Evolutionary conservation across 2,888 invertebrate genomes (phyloP).

Genomic region (Leucania comma): DNA sequence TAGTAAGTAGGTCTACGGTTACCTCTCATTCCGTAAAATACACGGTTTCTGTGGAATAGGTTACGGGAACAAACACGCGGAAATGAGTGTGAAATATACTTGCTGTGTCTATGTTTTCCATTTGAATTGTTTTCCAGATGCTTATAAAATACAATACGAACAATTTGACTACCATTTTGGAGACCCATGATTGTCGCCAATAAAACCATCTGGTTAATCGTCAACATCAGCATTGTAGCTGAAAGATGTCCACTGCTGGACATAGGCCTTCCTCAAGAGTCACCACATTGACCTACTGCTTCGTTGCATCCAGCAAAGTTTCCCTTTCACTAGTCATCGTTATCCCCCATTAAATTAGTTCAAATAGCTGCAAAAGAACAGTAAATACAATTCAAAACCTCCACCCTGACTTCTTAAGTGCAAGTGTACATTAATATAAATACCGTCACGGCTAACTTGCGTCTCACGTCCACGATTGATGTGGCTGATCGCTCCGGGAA

Average conservation of each 20-base stretch:
- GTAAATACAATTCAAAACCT: slow-evolving; percentile 22
- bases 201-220: no score
- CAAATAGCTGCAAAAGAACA: slow-evolving; percentile 5
- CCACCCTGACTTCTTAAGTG: slow-evolving; percentile 34
- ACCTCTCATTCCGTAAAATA: no score
- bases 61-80: no score
- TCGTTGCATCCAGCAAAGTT: background rate
- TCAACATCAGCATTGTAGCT: background rate
- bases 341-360: background rate
- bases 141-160: no score
- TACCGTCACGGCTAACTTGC: slow-evolving; percentile 50
- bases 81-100: no score
- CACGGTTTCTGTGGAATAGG: no score
- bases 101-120: no score
- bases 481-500: slow-evolving; percentile 60
- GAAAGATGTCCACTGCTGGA: background rate
- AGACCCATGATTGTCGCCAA: no score
- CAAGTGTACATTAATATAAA: slow-evolving; percentile 59
- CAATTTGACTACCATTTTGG: no score
- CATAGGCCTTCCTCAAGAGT: background rate
- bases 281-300: no score
- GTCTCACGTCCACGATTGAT: slow-evolving; percentile 63
- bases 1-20: no score
- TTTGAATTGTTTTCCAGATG: no score
- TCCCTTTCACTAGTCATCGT: background rate